Evolutionary conservation across 2,797 vertebrate species (phyloP), one percentile per base, ranked within the genome.

Genomic region (Dipus sagitta): DNA sequence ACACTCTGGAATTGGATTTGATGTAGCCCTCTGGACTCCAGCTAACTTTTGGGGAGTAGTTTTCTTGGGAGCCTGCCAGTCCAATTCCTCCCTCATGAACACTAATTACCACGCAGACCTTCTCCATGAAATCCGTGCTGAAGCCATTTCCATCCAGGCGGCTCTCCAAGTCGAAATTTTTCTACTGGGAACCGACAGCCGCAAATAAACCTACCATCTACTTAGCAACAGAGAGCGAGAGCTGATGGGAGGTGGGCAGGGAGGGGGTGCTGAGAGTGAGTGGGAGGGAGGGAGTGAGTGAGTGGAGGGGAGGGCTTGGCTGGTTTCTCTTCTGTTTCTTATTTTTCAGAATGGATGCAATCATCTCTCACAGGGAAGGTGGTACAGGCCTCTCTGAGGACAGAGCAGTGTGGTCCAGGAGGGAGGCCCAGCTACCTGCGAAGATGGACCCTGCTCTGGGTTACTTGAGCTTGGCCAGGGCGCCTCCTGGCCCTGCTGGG

Each of bases 131-230:
- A 97, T 97, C 95, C 96, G 94, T 85, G n/a, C 93, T 96, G 94
- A 98, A 97, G 90, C 94, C 94, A 96, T 97, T 97, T 95, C 92
- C 97, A 98, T 97, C 97, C 92, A 98, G 98, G 98, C 98, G 97
- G 60, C 91, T 90, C 95, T 98, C 97, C 97, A 98, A 97, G 97
- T 96, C 11, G 94, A 83, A 97, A 95, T 97, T 96, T 98, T 98
- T 98, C 97, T 97, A 96, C 95, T 97, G 98, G 97, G 98, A 98
- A 98, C 97, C 96, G 93, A 97, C 1, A 90, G 97, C 98, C 97
- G 93, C 97, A 98, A 97, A 98, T 97, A 98, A 98, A 97, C 97
- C 97, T 95, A 97, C 64, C 94, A 97, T 98, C 98, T 98, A 98
- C 97, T 98, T 98, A 98, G 97, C 97, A 98, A 98, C 94, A 78